Evolutionary conservation across 2,888 invertebrate species (phyloP).

Genomic region (Branchipolynoe longqiensis): DNA sequence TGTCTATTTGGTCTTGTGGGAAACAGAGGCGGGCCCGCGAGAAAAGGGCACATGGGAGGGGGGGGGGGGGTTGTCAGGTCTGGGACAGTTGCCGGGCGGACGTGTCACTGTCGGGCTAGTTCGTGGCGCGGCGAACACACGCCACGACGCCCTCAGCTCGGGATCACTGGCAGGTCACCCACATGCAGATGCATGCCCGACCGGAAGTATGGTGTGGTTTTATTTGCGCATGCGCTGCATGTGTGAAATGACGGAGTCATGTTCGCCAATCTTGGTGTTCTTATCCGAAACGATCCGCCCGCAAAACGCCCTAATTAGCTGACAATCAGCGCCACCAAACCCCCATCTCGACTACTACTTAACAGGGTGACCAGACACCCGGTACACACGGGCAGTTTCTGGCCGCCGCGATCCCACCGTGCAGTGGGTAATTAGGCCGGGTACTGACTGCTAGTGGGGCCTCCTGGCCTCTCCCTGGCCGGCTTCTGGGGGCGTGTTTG

Average conservation of each 20-base stretch:
- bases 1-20: too few species aligned
- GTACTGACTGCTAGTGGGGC: neutral
- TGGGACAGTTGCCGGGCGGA: slow-evolving; percentile 6
- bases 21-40: too few species aligned
- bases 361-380: too few species aligned
- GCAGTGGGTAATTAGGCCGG: neutral
- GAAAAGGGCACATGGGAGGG: too few species aligned
- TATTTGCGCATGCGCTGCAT: neutral
- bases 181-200: neutral
- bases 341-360: slow-evolving; percentile 8
- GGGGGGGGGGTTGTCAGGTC: neutral
- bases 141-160: slow-evolving; percentile 18
- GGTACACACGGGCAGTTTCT: neutral
- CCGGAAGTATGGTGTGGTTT: neutral
- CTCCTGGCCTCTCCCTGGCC: neutral
- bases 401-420: neutral
- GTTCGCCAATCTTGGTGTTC: neutral
- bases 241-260: slow-evolving; percentile 33
- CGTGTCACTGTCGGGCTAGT: neutral
- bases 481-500: too few species aligned
- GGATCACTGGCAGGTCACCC: slow-evolving; percentile 21
- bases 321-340: neutral
- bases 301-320: neutral
- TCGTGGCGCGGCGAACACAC: neutral
- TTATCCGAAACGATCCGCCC: neutral